A percentile compares a stretch with the other conserved stretches of the same genome.
Evolutionary conservation across 2,888 invertebrate genomes (phyloP).

Genomic region (Megastigmus dorsalis): DNA sequence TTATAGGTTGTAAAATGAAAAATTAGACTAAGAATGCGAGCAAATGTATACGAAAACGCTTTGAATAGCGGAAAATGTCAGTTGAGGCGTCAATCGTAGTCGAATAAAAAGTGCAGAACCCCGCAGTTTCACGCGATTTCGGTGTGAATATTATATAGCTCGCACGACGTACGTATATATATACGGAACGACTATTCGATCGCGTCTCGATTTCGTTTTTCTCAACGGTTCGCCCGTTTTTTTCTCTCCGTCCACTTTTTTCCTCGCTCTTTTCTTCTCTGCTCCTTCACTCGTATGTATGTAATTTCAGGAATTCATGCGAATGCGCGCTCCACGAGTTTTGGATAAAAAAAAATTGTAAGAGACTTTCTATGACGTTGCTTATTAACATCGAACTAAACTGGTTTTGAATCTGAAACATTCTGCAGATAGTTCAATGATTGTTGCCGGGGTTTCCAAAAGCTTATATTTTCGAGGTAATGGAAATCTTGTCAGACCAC

Average conservation of each 20-base stretch:
- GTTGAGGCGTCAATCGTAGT: slow-evolving; percentile 16
- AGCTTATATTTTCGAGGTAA: no score
- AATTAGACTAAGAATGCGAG: no score
- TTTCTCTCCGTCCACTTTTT: slow-evolving; percentile 7
- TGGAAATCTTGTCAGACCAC: no score
- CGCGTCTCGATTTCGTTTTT: slow-evolving; percentile 30
- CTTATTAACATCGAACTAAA: no score
- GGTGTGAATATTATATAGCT: slow-evolving; percentile 17
- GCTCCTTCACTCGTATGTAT: not conserved
- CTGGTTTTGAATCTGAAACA: no score
- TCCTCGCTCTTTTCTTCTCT: not conserved
- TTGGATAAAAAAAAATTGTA: not conserved
- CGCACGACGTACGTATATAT: no score
- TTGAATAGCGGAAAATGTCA: not conserved
- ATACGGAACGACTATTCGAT: slow-evolving; percentile 12
- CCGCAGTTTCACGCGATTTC: slow-evolving; percentile 28
- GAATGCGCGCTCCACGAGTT: not conserved
- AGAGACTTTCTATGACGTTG: no score
- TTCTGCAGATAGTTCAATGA: no score
- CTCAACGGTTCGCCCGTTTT: not conserved
- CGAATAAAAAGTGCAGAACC: not conserved
- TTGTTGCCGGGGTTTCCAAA: no score
- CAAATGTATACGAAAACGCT: slow-evolving; percentile 1
- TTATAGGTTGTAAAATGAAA: no score
- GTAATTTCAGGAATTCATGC: not conserved